A percentile compares a stretch with the other conserved stretches of the same genome.
These are phyloP conservation scores for Diadema setosum DNA, from an alignment of 35 echinoderm and acorn worm species.

Conservation along the genomic window DNA sequence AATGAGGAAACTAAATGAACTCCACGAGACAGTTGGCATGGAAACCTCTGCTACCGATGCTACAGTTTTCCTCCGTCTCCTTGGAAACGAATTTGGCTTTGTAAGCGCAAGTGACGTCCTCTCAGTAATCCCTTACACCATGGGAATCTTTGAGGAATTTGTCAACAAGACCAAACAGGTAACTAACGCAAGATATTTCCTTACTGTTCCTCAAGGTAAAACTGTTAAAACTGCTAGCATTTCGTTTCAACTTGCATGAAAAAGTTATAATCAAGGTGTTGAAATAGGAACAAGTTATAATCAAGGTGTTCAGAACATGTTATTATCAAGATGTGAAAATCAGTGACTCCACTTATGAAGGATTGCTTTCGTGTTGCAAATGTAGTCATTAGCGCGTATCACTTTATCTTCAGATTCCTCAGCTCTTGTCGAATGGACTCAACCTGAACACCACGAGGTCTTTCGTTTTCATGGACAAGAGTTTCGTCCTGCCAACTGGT, in stretches of 20 bases:
- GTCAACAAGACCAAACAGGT: conserved; percentile 14
- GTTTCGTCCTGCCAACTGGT: conserved; percentile 78
- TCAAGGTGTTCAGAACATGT: too few species aligned
- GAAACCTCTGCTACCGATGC: conserved; percentile 30
- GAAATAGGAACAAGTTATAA: too few species aligned
- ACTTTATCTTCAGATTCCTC: conserved; percentile 4
- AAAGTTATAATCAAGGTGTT: too few species aligned
- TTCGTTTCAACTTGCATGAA: too few species aligned
- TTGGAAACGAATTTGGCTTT: conserved; percentile 94
- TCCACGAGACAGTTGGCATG: conserved; percentile 64
- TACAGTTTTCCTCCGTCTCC: conserved; percentile 70
- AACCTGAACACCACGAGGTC: conserved; percentile 82
- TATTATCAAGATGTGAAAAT: too few species aligned
- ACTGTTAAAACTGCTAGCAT: too few species aligned
- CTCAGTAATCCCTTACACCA: conserved; percentile 49
- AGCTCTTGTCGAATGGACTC: conserved; percentile 40
- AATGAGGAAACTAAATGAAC: conserved; percentile 38
- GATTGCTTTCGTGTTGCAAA: too few species aligned
- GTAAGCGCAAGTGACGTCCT: conserved; percentile 70
- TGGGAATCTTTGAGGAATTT: neutral
- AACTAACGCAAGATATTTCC: too few species aligned
- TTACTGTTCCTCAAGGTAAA: too few species aligned
- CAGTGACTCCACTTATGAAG: too few species aligned
- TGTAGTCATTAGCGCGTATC: too few species aligned
- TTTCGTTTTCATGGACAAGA: conserved; percentile 74